phyloP scores from a whole-genome alignment of 1,140 invertebrate species.

The Papilio glaucus region DNA sequence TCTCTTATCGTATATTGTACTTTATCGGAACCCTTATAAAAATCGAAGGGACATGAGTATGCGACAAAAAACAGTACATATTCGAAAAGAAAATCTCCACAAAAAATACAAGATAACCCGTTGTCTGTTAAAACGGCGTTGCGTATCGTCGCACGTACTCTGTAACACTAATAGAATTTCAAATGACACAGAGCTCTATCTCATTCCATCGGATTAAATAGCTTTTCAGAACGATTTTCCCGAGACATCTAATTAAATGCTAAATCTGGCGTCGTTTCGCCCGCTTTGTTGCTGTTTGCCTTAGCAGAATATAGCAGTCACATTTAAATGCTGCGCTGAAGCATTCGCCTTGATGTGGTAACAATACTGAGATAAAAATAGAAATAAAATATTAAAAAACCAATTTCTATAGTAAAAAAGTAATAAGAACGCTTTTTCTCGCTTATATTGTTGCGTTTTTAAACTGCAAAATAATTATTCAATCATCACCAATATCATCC shows the following conservation, averaged over 20 bases:
- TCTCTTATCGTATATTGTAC: no score
- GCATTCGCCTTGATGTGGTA: not conserved
- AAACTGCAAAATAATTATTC: no score
- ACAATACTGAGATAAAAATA: conserved; percentile 1
- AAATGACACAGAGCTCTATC: conserved; percentile 47
- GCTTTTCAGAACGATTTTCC: conserved; percentile 42
- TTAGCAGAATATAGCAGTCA: not conserved
- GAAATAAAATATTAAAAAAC: not conserved
- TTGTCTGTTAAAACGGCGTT: conserved; percentile 43
- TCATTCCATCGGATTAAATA: conserved; percentile 48
- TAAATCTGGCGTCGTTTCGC: conserved; percentile 31
- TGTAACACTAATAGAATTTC: conserved; percentile 48
- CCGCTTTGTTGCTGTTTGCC: conserved; percentile 25
- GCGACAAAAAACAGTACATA: not conserved
- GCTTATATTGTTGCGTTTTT: not conserved
- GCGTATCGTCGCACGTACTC: conserved; percentile 39
- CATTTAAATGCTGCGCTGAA: conserved; percentile 6
- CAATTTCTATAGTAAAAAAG: no score
- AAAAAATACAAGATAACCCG: conserved; percentile 46
- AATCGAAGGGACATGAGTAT: not conserved
- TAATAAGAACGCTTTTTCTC: not conserved
- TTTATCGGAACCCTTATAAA: not conserved
- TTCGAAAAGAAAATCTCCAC: not conserved
- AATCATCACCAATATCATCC: no score
- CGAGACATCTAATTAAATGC: conserved; percentile 41